Evolutionary conservation across 2,888 invertebrate species (phyloP).

Genomic region (Pseudolycoriella hygida): DNA sequence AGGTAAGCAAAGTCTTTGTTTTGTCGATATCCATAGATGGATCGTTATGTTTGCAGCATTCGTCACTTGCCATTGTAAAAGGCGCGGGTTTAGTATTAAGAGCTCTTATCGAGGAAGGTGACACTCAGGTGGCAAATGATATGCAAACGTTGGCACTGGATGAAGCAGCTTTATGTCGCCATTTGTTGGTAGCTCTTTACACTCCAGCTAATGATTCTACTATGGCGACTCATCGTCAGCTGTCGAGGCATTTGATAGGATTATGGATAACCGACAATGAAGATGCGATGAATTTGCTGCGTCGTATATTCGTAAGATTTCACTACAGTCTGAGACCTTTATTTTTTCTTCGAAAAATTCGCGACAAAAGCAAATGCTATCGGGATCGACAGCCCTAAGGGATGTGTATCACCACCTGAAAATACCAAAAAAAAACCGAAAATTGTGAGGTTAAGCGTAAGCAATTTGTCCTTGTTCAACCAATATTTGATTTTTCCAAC

Average conservation of each 20-base stretch:
- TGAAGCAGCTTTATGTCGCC: slow-evolving; percentile 89
- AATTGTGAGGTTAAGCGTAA: too few species aligned
- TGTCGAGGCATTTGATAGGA: slow-evolving; percentile 84
- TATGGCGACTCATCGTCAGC: slow-evolving; percentile 70
- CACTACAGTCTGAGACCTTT: too few species aligned
- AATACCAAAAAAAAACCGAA: too few species aligned
- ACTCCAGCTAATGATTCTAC: slow-evolving; percentile 63
- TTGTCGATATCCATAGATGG: not conserved
- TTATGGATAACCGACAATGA: slow-evolving; percentile 93
- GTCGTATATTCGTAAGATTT: slow-evolving; percentile 61
- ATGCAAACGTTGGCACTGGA: slow-evolving; percentile 94
- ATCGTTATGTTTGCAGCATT: slow-evolving; percentile 38
- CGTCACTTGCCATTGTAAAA: slow-evolving; percentile 94
- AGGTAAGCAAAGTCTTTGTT: slow-evolving; percentile 34
- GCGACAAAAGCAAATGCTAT: too few species aligned
- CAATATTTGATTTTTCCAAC: too few species aligned
- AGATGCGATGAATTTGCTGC: slow-evolving; percentile 70
- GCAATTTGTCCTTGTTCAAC: too few species aligned
- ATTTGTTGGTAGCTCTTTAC: slow-evolving; percentile 79
- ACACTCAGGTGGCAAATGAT: slow-evolving; percentile 71
- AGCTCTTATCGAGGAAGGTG: slow-evolving; percentile 94
- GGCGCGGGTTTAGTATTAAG: slow-evolving; percentile 95
- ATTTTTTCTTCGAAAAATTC: too few species aligned
- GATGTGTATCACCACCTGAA: too few species aligned
- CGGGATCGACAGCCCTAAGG: too few species aligned